Evolutionary conservation across 1,140 invertebrate genomes (phyloP), one percentile per base, ranked within the genome.

Genomic region (Lepidurus apus): DNA sequence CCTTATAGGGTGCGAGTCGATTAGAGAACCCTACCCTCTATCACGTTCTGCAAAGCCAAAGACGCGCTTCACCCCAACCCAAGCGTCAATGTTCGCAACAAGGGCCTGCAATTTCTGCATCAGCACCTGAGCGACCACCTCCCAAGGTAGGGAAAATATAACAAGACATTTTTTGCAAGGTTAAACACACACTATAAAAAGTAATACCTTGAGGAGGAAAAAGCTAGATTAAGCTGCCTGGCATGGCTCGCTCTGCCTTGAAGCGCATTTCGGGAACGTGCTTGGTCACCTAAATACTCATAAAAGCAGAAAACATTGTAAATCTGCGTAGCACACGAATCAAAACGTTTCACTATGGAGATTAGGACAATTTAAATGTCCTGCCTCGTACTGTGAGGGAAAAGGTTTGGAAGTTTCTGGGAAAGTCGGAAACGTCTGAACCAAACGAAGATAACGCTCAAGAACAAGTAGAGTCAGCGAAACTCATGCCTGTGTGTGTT

Each of bases 11-110:
- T 95, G 77, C 88, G 91, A 84, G 93, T 26, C 88, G 91, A 80
- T 85, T 97, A 83, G 93, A 95, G 84, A 95, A 96, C 86, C 95
- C 95, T 74, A 96, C 95, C 24, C 89, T 91, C 81, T 97, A 96
- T 86, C 94, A 96, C 87, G 92, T 96, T 78, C 91, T 93, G 78
- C 92, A 96, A 86, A 95, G 93, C 82, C 93, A 95, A 84, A 93
- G 94, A 83, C 92, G 91, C 1, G 53, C 53, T 21, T 65, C 53
- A 65, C 53, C 53, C 21, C 53, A 65, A 21, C 53, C 53, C 13
- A 65, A 65, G 21, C 8, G 53, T 13, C 8, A 65, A 65, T 65
- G 53, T 65, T 65, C 53, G 53, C 17, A 65, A 65, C 53, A 9
- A 11, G 53, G 53, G 7, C 6, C 17, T 13, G 21, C 21, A n/a